A percentile compares a stretch with the other conserved stretches of the same genome.
Evolutionary conservation across 2,888 invertebrate species (phyloP).

Genomic region (Ectemnius lituratus): DNA sequence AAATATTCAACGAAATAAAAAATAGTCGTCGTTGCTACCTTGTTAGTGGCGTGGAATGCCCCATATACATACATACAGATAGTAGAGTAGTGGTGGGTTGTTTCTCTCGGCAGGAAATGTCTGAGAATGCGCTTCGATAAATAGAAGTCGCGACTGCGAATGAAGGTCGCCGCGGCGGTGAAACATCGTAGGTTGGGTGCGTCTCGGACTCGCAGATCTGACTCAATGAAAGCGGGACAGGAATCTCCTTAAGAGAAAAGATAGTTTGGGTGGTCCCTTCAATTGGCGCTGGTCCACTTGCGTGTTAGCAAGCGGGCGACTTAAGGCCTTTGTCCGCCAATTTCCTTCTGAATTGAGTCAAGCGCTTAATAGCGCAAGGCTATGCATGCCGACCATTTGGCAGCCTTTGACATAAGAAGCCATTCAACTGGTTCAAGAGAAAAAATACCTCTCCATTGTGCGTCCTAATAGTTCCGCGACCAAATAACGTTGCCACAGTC

Average conservation of each 20-base stretch:
- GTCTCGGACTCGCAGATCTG: constrained; percentile 5
- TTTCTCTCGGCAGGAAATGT: background rate
- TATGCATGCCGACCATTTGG: constrained; percentile 35
- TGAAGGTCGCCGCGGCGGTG: background rate
- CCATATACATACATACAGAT: no score
- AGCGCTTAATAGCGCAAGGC: constrained; percentile 61
- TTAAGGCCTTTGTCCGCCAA: constrained; percentile 73
- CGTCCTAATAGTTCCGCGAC: constrained; percentile 4
- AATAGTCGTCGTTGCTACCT: no score
- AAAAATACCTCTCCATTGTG: constrained; percentile 5
- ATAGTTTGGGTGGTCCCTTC: constrained; percentile 72
- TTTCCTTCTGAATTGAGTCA: constrained; percentile 70
- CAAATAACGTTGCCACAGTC: background rate
- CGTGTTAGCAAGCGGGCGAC: constrained; percentile 73
- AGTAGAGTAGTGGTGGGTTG: background rate
- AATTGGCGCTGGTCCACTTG: constrained; percentile 69
- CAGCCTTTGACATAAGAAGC: constrained; percentile 26
- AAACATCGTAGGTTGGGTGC: background rate
- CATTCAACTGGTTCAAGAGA: background rate
- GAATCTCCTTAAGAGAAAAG: constrained; percentile 34
- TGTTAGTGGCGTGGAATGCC: no score
- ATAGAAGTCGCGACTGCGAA: background rate
- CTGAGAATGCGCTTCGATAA: constrained; percentile 4
- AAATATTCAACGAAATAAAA: no score
- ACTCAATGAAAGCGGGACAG: constrained; percentile 18